phyloP scores from a whole-genome alignment of 1,140 invertebrate species.

The Lucilia cuprina region DNA sequence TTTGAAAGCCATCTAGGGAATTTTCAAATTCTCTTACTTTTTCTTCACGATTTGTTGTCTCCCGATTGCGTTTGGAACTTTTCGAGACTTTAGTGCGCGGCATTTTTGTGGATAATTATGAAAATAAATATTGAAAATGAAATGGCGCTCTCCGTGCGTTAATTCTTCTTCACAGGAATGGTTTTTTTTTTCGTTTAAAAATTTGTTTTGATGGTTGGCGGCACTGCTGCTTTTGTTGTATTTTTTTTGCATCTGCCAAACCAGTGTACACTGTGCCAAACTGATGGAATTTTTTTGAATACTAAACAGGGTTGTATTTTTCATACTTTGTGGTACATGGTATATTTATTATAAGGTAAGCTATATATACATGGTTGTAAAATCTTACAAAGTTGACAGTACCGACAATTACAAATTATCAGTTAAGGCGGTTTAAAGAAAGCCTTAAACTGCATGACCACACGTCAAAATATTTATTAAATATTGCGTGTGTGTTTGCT shows the following conservation, averaged over 20 bases:
- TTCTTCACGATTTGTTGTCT: conserved; percentile 54
- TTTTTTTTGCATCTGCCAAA: conserved; percentile 3
- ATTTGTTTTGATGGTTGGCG: background rate
- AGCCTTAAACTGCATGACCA: no score
- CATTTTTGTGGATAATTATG: conserved; percentile 44
- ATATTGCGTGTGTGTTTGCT: no score
- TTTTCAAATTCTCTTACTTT: conserved; percentile 54
- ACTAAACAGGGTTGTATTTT: background rate
- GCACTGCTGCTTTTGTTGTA: background rate
- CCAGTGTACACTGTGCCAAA: no score
- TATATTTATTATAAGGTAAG: no score
- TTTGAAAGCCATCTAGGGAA: conserved; percentile 47
- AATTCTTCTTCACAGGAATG: background rate
- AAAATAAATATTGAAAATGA: background rate
- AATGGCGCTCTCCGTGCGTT: conserved; percentile 8
- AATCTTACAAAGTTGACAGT: no score
- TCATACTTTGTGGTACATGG: no score
- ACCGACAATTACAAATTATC: no score
- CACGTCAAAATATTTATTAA: no score
- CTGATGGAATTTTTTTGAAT: background rate
- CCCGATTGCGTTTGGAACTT: conserved; percentile 57
- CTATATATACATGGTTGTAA: no score
- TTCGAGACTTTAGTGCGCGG: conserved; percentile 59
- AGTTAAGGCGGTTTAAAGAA: no score
- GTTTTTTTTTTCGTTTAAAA: background rate